phyloP scores from a whole-genome alignment of 2,888 invertebrate genomes.

The Agonopterix subpropinquella region DNA sequence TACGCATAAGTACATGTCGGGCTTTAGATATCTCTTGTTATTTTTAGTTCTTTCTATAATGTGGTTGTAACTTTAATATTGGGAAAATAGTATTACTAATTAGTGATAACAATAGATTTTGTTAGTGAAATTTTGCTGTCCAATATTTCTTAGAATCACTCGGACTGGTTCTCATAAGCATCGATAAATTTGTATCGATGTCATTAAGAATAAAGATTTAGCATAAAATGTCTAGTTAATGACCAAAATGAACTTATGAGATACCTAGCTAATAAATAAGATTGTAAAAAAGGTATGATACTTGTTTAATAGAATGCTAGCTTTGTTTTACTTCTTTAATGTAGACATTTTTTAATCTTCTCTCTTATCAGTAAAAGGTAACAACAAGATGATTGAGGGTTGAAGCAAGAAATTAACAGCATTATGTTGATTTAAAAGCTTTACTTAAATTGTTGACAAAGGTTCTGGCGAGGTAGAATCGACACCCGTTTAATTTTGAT shows the following conservation, averaged over 20 bases:
- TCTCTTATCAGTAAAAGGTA: neutral
- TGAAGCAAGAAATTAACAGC: too few relatives aligned
- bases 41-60: neutral
- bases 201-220: neutral
- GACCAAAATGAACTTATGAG: conserved; percentile 56
- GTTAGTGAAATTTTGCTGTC: neutral
- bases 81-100: neutral
- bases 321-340: conserved; percentile 1
- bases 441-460: neutral
- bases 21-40: too few relatives aligned
- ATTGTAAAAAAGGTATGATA: conserved; percentile 19
- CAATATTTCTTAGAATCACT: neutral
- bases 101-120: neutral
- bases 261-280: conserved; percentile 28
- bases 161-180: neutral
- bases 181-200: too few relatives aligned
- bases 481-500: too few relatives aligned
- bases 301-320: conserved; percentile 21
- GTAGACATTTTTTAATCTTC: neutral
- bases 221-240: conserved; percentile 23
- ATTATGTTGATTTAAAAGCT: neutral
- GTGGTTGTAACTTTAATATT: neutral
- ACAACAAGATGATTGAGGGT: too few relatives aligned
- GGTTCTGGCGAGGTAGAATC: too few relatives aligned
- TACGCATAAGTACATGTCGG: too few relatives aligned